phyloP scores from a whole-genome alignment of 2,888 invertebrate genomes.

The Polia nebulosa region DNA sequence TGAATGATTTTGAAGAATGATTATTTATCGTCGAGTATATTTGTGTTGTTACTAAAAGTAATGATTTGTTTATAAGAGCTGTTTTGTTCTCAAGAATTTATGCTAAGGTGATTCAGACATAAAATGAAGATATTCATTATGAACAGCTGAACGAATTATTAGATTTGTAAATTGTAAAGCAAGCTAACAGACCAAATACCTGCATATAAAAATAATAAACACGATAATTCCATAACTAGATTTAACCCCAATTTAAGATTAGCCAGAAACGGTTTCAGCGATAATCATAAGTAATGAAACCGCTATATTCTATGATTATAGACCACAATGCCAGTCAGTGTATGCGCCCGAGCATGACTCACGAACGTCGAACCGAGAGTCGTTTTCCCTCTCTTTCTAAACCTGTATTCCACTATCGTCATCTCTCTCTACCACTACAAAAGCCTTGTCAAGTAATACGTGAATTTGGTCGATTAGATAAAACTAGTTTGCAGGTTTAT shows the following conservation, averaged over 20 bases:
- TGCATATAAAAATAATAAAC: not conserved
- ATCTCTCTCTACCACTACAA: constrained; percentile 66
- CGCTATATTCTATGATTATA: constrained; percentile 56
- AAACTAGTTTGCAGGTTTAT: constrained; percentile 60
- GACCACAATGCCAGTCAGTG: constrained; percentile 70
- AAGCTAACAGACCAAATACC: not conserved
- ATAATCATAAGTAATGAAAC: constrained; percentile 19
- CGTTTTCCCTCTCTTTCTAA: constrained; percentile 76
- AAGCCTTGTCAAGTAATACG: constrained; percentile 67
- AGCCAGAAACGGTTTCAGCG: not conserved
- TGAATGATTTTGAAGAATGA: not conserved
- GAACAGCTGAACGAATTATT: not conserved
- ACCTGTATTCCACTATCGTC: constrained; percentile 71
- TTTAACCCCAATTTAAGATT: not conserved
- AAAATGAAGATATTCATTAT: constrained; percentile 1
- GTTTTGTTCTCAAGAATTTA: not conserved
- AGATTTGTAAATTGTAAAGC: not conserved
- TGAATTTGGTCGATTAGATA: constrained; percentile 68
- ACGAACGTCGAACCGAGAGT: constrained; percentile 78
- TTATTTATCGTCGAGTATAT: constrained; percentile 3
- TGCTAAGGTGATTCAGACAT: not conserved
- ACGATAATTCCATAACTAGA: not conserved
- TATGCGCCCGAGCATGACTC: constrained; percentile 84
- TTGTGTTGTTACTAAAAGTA: not conserved
- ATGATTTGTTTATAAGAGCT: not conserved